These are phyloP conservation scores for Rhegmatorhina hoffmannsi DNA, from an alignment of 2,113 vertebrate genomes.

Conservation along the genomic window DNA sequence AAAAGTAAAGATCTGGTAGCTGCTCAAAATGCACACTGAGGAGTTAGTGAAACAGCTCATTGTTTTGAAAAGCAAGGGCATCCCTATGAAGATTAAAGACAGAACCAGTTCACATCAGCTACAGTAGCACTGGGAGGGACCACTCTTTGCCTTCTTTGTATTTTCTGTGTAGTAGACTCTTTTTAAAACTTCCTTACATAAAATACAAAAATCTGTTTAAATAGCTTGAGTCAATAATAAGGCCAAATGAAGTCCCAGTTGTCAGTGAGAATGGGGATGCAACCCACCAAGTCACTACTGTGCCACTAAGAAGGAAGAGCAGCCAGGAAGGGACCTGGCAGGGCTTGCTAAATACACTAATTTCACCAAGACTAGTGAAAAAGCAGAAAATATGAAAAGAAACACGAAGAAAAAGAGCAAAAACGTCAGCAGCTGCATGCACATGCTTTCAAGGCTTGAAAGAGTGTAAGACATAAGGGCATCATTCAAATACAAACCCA, in stretches of 20 bases:
- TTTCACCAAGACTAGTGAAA: conserved; percentile 13
- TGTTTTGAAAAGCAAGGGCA: not conserved
- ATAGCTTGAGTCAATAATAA: not conserved
- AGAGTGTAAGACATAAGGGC: not conserved
- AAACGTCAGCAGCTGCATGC: conserved; percentile 63
- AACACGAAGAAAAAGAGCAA: not conserved
- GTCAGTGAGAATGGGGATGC: not conserved
- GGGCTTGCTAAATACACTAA: not conserved
- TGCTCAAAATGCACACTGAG: not conserved
- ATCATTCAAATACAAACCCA: conserved; percentile 32
- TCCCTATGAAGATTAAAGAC: not conserved
- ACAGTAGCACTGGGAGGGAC: not conserved
- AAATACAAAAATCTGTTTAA: not conserved
- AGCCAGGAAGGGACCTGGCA: not conserved
- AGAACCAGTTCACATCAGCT: not conserved
- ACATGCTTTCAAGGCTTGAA: conserved; percentile 57
- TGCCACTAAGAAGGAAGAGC: not conserved
- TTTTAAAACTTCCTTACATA: not conserved
- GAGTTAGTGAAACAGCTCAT: not conserved
- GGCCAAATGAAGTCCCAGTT: not conserved
- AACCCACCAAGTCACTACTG: not conserved
- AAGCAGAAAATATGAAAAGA: not conserved
- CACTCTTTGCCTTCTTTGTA: not conserved
- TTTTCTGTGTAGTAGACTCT: not conserved
- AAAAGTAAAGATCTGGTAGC: not conserved